Conservation (phyloP, 2,888 invertebrate genomes). For the Apodemia hepburni region DNA sequence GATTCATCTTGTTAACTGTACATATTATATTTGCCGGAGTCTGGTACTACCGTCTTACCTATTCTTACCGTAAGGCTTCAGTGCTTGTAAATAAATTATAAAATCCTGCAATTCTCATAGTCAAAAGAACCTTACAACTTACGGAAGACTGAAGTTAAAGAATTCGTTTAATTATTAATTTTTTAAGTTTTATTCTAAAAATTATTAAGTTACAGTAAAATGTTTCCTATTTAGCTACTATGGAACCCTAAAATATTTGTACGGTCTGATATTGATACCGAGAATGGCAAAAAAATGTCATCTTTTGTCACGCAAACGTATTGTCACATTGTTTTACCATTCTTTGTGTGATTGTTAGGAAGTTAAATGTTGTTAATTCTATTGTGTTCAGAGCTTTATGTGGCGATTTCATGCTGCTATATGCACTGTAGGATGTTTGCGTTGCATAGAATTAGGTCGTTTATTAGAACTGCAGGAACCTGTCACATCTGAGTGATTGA, state of each 20-base stretch:
- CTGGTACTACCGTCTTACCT: too few relatives aligned
- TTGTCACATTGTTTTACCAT: constrained; percentile 63
- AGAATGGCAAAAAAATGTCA: constrained; percentile 53
- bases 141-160: too few relatives aligned
- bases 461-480: constrained; percentile 50
- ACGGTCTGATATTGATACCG: constrained; percentile 41
- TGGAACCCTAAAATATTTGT: constrained; percentile 7
- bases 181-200: too few relatives aligned
- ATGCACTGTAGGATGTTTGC: constrained; percentile 46
- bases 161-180: too few relatives aligned
- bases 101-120: too few relatives aligned
- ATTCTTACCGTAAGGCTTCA: too few relatives aligned
- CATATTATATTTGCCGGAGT: too few relatives aligned
- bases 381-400: constrained; percentile 44
- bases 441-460: constrained; percentile 66
- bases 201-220: too few relatives aligned
- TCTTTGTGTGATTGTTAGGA: constrained; percentile 72
- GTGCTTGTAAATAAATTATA: too few relatives aligned
- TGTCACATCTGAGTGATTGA: constrained; percentile 18
- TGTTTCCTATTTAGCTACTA: neutral
- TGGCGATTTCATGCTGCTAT: constrained; percentile 58
- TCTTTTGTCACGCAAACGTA: constrained; percentile 44
- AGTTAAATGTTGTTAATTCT: constrained; percentile 74
- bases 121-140: too few relatives aligned
- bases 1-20: too few relatives aligned